Conservation (phyloP, 2,888 invertebrate genomes). For the Unio pictorum region DNA sequence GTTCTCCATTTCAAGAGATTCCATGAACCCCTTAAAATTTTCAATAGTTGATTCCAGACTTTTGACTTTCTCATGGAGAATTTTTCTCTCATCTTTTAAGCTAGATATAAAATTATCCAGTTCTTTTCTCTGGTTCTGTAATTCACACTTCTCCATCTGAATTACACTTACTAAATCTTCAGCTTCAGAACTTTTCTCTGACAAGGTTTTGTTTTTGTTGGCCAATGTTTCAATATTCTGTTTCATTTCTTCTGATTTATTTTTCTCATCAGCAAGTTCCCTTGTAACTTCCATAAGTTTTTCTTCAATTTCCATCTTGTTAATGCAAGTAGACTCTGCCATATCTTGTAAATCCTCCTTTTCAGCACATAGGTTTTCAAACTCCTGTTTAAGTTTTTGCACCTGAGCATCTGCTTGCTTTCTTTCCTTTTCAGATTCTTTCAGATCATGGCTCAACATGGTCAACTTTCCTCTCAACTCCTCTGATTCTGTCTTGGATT, state of each 20-base stretch:
- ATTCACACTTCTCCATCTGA: constrained; percentile 13
- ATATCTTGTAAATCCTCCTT: constrained; percentile 36
- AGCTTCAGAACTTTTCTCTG: constrained; percentile 6
- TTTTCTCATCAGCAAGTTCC: constrained; percentile 1
- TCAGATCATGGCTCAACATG: constrained; percentile 21
- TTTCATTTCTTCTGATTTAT: constrained; percentile 3
- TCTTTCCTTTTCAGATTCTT: constrained; percentile 11
- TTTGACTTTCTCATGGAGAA: constrained; percentile 21
- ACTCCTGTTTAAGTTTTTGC: constrained; percentile 11
- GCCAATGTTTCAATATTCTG: not conserved
- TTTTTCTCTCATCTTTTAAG: constrained; percentile 7
- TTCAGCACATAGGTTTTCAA: constrained; percentile 18
- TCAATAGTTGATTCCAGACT: constrained; percentile 33
- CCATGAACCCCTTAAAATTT: constrained; percentile 52
- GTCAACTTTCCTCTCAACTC: constrained; percentile 21
- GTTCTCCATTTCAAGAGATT: constrained; percentile 53
- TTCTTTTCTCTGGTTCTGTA: constrained; percentile 13
- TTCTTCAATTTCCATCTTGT: constrained; percentile 25
- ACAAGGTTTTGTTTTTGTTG: not conserved
- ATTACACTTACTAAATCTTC: constrained; percentile 12
- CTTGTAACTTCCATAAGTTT: constrained; percentile 7
- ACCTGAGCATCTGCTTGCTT: constrained; percentile 16
- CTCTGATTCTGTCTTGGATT: constrained; percentile 21
- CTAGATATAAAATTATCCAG: constrained; percentile 1
- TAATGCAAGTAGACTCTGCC: constrained; percentile 26